Percentiles rank a stretch among this genome's conserved stretches.
Evolutionary conservation across 1,140 invertebrate genomes (phyloP).

Genomic region (Capitella teleta): DNA sequence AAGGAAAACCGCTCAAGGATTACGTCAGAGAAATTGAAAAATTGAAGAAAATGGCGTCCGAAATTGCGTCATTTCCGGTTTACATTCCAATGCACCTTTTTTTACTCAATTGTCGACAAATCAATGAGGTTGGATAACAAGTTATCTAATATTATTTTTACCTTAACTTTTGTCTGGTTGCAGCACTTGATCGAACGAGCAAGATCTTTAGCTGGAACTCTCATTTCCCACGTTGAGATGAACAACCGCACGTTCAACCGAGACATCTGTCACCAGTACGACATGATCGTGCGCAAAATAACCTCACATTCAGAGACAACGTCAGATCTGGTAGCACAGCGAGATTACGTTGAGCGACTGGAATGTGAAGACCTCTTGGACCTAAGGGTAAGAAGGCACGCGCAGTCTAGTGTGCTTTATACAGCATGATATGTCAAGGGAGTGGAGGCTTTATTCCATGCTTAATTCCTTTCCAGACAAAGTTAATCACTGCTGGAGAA

Average conservation of each 20-base stretch:
- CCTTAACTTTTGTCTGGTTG: too few relatives aligned
- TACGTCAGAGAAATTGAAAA: conserved; percentile 51
- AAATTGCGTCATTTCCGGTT: conserved; percentile 68
- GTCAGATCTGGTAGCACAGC: conserved; percentile 69
- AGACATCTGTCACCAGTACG: conserved; percentile 50
- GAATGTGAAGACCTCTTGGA: conserved; percentile 28
- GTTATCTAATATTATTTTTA: too few relatives aligned
- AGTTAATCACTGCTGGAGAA: conserved; percentile 49
- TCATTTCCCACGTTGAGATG: conserved; percentile 31
- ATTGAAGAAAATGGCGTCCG: conserved; percentile 55
- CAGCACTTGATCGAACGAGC: conserved; percentile 35
- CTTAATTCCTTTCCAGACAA: conserved; percentile 55
- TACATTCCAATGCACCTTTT: conserved; percentile 58
- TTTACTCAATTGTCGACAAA: conserved; percentile 47
- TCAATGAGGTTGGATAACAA: conserved; percentile 32
- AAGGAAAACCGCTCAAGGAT: conserved; percentile 26
- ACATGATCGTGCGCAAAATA: conserved; percentile 70
- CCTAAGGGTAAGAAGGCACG: conserved; percentile 28
- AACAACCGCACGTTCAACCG: conserved; percentile 33
- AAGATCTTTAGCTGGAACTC: conserved; percentile 19
- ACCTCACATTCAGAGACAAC: conserved; percentile 74
- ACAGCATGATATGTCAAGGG: too few relatives aligned
- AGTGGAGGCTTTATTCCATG: too few relatives aligned
- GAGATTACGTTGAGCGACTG: conserved; percentile 60
- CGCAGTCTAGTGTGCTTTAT: too few relatives aligned